Base-by-base conservation (phyloP, 1,140 invertebrate species). In the Alviniconcha marisindica region DNA sequence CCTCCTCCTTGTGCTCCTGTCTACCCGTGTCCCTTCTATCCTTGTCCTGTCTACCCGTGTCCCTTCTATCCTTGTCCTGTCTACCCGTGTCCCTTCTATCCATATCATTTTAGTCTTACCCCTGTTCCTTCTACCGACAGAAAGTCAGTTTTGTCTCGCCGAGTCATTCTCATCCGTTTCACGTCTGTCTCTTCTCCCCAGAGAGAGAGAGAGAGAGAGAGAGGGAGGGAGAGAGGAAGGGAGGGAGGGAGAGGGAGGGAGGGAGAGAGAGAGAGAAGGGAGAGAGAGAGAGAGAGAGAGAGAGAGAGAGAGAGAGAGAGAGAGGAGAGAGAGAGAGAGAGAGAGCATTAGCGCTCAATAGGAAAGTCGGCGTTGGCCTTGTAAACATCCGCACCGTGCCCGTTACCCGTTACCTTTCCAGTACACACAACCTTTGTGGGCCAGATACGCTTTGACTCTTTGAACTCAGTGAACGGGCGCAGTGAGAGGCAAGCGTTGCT, bases 61-160 rank as follows among this genome's bases (percentile, higher is more conserved):
- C n/a, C n/a, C n/a, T n/a, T n/a, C n/a, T n/a, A n/a, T n/a, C n/a
- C n/a, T n/a, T n/a, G n/a, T n/a, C n/a, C n/a, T n/a, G n/a, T n/a
- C n/a, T n/a, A n/a, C n/a, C n/a, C n/a, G n/a, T n/a, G n/a, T n/a
- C n/a, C n/a, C n/a, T n/a, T n/a, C n/a, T n/a, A n/a, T n/a, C n/a
- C n/a, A n/a, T n/a, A n/a, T n/a, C n/a, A n/a, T n/a, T n/a, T n/a
- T n/a, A n/a, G n/a, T n/a, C n/a, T n/a, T n/a, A n/a, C n/a, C n/a
- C n/a, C n/a, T n/a, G n/a, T n/a, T n/a, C n/a, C n/a, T n/a, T n/a
- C n/a, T n/a, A n/a, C n/a, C n/a, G n/a, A n/a, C n/a, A n/a, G n/a
- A n/a, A n/a, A n/a, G n/a, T n/a, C n/a, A n/a, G n/a, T n/a, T n/a
- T 74, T 74, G 36, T 42, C 71, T 74, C 38, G 36, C 28, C 15